Conservation (phyloP, 2,113 vertebrate species). For the Corvus cornix region DNA sequence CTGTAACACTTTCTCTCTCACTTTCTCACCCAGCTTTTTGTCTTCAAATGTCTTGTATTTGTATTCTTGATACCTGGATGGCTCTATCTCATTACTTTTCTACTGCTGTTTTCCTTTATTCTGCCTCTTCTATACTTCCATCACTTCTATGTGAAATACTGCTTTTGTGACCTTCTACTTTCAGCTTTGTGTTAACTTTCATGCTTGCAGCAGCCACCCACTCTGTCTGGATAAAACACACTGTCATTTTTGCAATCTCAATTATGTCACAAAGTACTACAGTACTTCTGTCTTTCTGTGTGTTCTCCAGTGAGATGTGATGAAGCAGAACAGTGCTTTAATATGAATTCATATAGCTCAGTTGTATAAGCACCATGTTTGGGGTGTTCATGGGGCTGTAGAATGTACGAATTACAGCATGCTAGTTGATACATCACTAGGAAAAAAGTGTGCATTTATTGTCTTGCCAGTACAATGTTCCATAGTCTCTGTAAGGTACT, state of each 20-base stretch:
- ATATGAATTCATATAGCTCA: background rate
- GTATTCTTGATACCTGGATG: background rate
- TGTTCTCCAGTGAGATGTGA: background rate
- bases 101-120: background rate
- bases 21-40: background rate
- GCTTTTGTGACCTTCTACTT: background rate
- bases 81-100: background rate
- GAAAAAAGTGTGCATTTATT: background rate
- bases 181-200: background rate
- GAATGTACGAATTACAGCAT: background rate
- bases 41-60: background rate
- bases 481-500: background rate
- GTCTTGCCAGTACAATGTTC: background rate
- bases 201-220: background rate
- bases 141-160: background rate
- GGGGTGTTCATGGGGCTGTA: background rate
- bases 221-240: background rate
- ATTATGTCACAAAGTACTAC: background rate
- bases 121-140: background rate
- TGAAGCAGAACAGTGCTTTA: background rate
- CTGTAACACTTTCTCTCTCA: background rate
- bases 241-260: background rate
- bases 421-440: background rate
- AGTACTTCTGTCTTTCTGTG: background rate
- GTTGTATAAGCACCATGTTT: background rate